Conservation (phyloP, 2,888 invertebrate species). For the Isotomurus palustris region DNA sequence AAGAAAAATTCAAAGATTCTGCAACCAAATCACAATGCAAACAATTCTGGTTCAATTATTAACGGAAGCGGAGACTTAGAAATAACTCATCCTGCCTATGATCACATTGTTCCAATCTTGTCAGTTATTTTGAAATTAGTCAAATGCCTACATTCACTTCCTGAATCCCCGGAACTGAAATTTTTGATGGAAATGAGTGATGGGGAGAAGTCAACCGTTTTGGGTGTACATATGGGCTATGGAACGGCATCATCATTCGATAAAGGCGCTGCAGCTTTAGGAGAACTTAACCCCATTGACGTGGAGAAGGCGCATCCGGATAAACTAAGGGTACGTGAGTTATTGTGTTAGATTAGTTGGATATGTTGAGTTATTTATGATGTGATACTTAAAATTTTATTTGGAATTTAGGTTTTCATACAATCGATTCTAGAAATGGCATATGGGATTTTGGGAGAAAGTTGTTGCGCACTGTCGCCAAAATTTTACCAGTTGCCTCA, state of each 20-base stretch:
- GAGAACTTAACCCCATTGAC: no score
- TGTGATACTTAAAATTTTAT: not conserved
- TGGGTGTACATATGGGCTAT: constrained; percentile 30
- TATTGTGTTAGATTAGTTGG: not conserved
- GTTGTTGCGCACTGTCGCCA: constrained; percentile 27
- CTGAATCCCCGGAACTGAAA: constrained; percentile 22
- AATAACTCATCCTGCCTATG: constrained; percentile 29
- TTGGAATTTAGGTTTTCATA: constrained; percentile 30
- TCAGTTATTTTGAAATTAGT: constrained; percentile 38
- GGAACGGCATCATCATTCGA: not conserved
- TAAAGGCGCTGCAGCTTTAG: not conserved
- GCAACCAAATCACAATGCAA: constrained; percentile 7
- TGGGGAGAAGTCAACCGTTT: constrained; percentile 29
- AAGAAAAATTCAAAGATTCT: constrained; percentile 23
- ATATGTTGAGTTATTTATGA: not conserved
- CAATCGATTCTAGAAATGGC: constrained; percentile 25
- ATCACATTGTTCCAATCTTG: constrained; percentile 30
- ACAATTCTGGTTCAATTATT: not conserved
- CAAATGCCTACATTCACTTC: constrained; percentile 38
- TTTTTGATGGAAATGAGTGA: constrained; percentile 33
- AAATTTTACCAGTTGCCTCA: constrained; percentile 39
- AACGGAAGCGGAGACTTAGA: not conserved
- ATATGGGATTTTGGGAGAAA: constrained; percentile 40
- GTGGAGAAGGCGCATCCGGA: constrained; percentile 27
- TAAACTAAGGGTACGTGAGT: constrained; percentile 30